Evolutionary conservation across 1,140 invertebrate genomes (phyloP), one percentile per base, ranked within the genome.

Genomic region (Meloidogyne hapla): DNA sequence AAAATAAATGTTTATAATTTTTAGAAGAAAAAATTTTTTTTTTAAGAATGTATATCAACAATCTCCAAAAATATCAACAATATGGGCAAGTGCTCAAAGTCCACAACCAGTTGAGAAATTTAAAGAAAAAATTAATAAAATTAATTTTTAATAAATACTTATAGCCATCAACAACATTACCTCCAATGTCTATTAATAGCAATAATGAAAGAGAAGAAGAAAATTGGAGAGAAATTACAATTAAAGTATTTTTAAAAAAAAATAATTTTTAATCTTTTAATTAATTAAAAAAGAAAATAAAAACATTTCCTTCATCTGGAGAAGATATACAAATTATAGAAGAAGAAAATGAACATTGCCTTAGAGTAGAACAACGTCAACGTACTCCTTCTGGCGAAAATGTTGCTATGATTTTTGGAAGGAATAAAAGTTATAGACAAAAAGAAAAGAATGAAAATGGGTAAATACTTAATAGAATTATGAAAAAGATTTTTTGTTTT

Each of bases 11-110:
- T 21, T 21, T 25, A 62, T n/a, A 70, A 26, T 18, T 42, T 21
- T 6, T 63, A 8, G 62, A 8, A 9, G 62, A 6, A 8, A 21
- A 63, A 26, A 26, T 8, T 6, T 4, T 67, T n/a, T n/a, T 67
- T 33, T 18, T 23, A 42, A 42, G 28, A 67, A 42, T 42, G 18
- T 21, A n/a, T 18, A n/a, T 42, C 1, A 25, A 1, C 38, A 42
- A 67, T 25, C 65, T n/a, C 28, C 40, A 33, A 67, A 23, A 67
- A n/a, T 67, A 33, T 67, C 65, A 4, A 67, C 65, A 42, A 67
- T 8, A 23, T 56, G 48, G 48, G 48, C 18, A 56, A 56, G n/a
- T 56, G 6, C 48, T 21, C 12, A 56, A 15, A 56, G 48, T 56
- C 48, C 48, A 56, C 48, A 56, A 56, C n/a, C 48, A 5, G 48